Evolutionary conservation across 35 echinoderm and acorn worm genomes (phyloP).

Genomic region (Diadema setosum): DNA sequence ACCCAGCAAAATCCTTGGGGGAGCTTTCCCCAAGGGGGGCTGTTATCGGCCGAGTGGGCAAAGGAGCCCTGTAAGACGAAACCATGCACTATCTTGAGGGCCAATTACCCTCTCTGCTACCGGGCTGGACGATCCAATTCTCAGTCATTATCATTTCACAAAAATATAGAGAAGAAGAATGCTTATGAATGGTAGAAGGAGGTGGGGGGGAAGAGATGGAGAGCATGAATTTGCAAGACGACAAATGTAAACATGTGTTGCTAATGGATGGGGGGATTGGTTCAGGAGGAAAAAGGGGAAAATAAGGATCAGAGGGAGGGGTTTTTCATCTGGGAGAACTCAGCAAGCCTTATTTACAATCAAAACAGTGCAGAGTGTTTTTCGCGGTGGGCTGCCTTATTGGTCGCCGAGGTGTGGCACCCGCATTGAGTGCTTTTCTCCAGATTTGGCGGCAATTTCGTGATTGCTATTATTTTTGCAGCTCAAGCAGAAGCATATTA

Average conservation of each 20-base stretch:
- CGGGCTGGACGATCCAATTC: too few species aligned
- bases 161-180: too few species aligned
- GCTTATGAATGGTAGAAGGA: too few species aligned
- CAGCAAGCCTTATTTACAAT: slow-evolving; percentile 1
- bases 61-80: too few species aligned
- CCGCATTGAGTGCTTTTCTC: not conserved
- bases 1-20: too few species aligned
- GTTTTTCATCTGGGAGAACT: not conserved
- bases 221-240: not conserved
- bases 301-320: not conserved
- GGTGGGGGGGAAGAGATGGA: not conserved
- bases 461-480: not conserved
- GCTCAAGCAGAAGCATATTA: not conserved
- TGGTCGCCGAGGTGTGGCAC: not conserved
- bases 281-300: too few species aligned
- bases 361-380: slow-evolving; percentile 11
- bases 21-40: too few species aligned
- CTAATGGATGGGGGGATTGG: not conserved
- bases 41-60: too few species aligned
- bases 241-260: slow-evolving; percentile 11
- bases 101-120: too few species aligned
- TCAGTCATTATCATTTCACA: too few species aligned
- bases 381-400: not conserved
- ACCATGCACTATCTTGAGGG: too few species aligned
- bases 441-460: slow-evolving; percentile 1